Conservation (phyloP, 2,888 invertebrate genomes). For the Leptinotarsa peninsularis region DNA sequence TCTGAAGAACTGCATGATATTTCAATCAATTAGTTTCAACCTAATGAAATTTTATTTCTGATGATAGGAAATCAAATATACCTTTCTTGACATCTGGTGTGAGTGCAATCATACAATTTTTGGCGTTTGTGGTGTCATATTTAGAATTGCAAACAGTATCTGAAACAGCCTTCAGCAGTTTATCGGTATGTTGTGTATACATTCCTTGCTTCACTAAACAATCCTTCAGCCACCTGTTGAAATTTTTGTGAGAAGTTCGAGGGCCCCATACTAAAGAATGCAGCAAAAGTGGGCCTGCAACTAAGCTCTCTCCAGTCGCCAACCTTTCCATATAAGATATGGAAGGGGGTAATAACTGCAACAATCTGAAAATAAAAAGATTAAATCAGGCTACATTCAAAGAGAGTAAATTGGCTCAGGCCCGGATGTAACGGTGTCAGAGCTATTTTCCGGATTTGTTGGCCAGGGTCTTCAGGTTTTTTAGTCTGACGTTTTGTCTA, state of each 20-base stretch:
- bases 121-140: constrained; percentile 73
- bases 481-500: too few relatives aligned
- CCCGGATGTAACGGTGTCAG: too few relatives aligned
- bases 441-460: too few relatives aligned
- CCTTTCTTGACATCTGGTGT: constrained; percentile 68
- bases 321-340: constrained; percentile 87
- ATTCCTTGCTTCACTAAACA: constrained; percentile 89
- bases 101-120: constrained; percentile 70
- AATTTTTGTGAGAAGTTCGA: constrained; percentile 84
- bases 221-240: constrained; percentile 91
- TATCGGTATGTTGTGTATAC: constrained; percentile 84
- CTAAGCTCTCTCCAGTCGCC: constrained; percentile 74
- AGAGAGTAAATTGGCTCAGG: too few relatives aligned
- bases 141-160: constrained; percentile 76
- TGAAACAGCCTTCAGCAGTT: constrained; percentile 78
- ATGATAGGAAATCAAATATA: constrained; percentile 16
- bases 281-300: constrained; percentile 78
- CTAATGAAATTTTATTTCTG: too few relatives aligned
- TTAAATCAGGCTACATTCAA: not conserved
- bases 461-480: too few relatives aligned
- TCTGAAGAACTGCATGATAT: too few relatives aligned
- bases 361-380: constrained; percentile 69
- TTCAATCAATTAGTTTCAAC: too few relatives aligned
- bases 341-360: constrained; percentile 90
- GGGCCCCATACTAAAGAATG: constrained; percentile 93